These are phyloP conservation scores for Zaprionus bogoriensis DNA, from an alignment of 2,888 invertebrate genomes.

Conservation along the genomic window DNA sequence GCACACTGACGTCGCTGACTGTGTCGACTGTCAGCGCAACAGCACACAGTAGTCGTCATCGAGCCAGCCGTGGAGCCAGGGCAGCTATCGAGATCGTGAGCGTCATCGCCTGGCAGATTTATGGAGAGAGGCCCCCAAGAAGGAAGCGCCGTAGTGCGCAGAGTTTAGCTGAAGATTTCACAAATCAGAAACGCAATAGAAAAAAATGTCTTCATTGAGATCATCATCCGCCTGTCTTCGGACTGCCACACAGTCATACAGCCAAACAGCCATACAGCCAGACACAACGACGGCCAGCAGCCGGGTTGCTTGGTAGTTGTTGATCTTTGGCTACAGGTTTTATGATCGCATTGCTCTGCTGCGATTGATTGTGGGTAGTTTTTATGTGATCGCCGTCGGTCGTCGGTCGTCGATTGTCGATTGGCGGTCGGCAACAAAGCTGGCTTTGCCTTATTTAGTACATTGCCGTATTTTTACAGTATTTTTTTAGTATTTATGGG, in stretches of 20 bases:
- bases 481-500: conserved; percentile 51
- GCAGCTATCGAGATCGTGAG: conserved; percentile 49
- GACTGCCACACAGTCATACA: conserved; percentile 15
- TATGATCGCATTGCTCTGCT: conserved; percentile 42
- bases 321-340: conserved; percentile 65
- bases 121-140: conserved; percentile 27
- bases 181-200: conserved; percentile 59
- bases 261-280: conserved; percentile 5
- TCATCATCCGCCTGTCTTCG: too few species aligned
- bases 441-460: conserved; percentile 69
- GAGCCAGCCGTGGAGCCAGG: background rate
- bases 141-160: conserved; percentile 6
- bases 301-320: conserved; percentile 1
- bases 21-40: too few species aligned
- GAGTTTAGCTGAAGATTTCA: conserved; percentile 45
- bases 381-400: conserved; percentile 58
- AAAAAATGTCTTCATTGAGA: conserved; percentile 70
- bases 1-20: background rate
- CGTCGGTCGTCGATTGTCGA: conserved; percentile 16
- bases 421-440: conserved; percentile 46
- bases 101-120: conserved; percentile 50
- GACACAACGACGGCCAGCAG: too few species aligned
- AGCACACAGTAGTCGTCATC: conserved; percentile 44
- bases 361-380: conserved; percentile 66
- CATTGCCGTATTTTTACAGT: conserved; percentile 16